Percentiles rank a stretch among this genome's conserved stretches.
Conservation (phyloP, 2,797 vertebrate species). For the Hoplostethus atlanticus region DNA sequence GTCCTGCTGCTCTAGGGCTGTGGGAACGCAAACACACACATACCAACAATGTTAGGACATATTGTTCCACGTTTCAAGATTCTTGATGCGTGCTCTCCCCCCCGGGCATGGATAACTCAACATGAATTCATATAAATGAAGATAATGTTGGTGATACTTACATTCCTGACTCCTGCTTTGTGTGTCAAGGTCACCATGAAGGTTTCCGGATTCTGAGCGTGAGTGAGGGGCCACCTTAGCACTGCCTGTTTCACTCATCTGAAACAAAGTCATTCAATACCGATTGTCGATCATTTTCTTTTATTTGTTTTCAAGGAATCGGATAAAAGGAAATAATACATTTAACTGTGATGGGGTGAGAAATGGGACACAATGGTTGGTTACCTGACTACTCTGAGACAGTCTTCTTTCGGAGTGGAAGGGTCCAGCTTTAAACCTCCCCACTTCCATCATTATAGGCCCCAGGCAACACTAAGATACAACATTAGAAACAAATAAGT, state of each 20-base stretch:
- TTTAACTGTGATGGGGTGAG: not conserved
- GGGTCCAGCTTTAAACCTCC: conserved; percentile 93
- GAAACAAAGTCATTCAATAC: conserved; percentile 31
- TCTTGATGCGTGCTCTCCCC: too few species aligned
- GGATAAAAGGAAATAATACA: not conserved
- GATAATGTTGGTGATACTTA: conserved; percentile 72
- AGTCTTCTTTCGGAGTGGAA: conserved; percentile 95
- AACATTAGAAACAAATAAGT: not conserved
- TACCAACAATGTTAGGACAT: not conserved
- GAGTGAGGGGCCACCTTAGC: conserved; percentile 78
- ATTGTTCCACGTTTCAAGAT: not conserved
- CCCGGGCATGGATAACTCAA: too few species aligned
- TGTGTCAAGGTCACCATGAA: conserved; percentile 80
- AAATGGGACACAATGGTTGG: conserved; percentile 10
- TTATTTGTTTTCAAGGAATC: not conserved
- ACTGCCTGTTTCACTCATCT: conserved; percentile 83
- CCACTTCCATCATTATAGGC: conserved; percentile 92
- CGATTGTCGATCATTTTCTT: not conserved
- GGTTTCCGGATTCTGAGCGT: conserved; percentile 78
- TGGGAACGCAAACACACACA: conserved; percentile 26
- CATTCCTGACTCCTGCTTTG: conserved; percentile 81
- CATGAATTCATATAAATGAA: too few species aligned
- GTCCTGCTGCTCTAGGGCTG: conserved; percentile 89
- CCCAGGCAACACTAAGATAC: conserved; percentile 90
- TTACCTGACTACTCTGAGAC: conserved; percentile 94